Percentiles rank a stretch among this genome's conserved stretches.
Evolutionary conservation across 1,140 invertebrate genomes (phyloP).

Genomic region (Sinella curviseta): DNA sequence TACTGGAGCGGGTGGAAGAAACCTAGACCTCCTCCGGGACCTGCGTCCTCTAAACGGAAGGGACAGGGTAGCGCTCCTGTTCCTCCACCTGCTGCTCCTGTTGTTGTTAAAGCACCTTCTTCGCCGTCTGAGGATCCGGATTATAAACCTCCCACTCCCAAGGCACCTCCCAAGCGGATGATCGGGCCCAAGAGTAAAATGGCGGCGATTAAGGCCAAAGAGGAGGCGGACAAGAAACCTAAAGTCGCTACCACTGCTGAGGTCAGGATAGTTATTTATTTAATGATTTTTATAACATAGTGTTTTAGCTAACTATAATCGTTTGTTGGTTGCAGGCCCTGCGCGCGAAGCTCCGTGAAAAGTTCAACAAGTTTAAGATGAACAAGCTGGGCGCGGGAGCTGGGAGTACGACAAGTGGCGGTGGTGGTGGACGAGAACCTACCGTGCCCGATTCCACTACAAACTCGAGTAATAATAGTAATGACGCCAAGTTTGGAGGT

Average conservation of each 20-base stretch:
- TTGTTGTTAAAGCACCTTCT: background rate
- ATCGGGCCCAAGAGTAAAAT: background rate
- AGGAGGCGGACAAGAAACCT: background rate
- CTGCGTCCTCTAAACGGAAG: no score
- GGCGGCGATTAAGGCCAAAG: background rate
- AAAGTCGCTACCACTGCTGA: background rate
- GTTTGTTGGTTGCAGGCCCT: no score
- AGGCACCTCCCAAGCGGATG: background rate
- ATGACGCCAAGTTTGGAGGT: no score
- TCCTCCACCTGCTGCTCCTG: background rate
- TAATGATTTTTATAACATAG: no score
- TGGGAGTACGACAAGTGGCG: background rate
- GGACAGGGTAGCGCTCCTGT: no score
- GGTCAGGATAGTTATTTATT: no score
- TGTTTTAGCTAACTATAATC: no score
- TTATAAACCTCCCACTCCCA: background rate
- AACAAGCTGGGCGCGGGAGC: background rate
- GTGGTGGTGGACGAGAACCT: background rate
- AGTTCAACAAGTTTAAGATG: slow-evolving; percentile 3
- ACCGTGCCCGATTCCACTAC: background rate
- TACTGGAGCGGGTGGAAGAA: background rate
- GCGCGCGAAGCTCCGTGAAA: background rate
- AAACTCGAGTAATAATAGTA: background rate
- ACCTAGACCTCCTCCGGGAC: no score
- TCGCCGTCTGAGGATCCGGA: background rate